Base-by-base conservation (phyloP, 2,113 vertebrate species). In the Myrmecophaga tridactyla region DNA sequence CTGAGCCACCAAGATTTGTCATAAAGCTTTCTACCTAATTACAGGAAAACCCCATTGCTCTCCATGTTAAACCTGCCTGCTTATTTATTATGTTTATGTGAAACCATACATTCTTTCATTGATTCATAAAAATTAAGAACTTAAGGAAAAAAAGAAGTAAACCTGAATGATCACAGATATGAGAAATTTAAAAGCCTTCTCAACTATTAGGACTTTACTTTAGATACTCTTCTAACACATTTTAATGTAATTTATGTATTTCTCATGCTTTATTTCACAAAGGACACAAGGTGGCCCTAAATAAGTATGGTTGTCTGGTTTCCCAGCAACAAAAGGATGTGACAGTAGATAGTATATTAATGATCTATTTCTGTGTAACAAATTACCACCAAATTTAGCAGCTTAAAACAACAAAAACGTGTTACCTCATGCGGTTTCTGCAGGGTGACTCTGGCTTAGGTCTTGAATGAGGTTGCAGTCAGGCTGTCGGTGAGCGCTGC, bases 21-120 rank as follows among this genome's bases (percentile, higher is more conserved):
- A 3, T 20, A 29, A n/a, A 78, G 46, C 77, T 29, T 63, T 76
- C 75, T 25, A 0, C 15, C n/a, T 62, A 6, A 41, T 2, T 15
- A 17, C 21, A 70, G 87, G 73, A 56, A 80, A 58, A 75, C 6
- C 51, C 36, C 7, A 9, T 23, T n/a, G 20, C 29, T 65, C 9
- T 12, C 36, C 51, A 34, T 46, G 7, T n/a, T 29, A 36, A 80
- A 56, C 27, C 41, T 21, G 39, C 84, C 80, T 46, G 67, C 83
- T 84, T 86, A 25, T 53, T 65, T 77, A 60, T 51, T 56, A 46
- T 15, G 36, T 89, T 83, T 77, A 63, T 81, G 41, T 69, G 70
- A 92, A 97, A 70, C 82, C 39, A 86, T 6, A 78, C 65, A 51
- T 63, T 86, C 31, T 60, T 92, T 31, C n/a, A 60, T 94, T 84